Conservation (phyloP, 2,888 invertebrate species). For the Anoplius nigerrimus region DNA sequence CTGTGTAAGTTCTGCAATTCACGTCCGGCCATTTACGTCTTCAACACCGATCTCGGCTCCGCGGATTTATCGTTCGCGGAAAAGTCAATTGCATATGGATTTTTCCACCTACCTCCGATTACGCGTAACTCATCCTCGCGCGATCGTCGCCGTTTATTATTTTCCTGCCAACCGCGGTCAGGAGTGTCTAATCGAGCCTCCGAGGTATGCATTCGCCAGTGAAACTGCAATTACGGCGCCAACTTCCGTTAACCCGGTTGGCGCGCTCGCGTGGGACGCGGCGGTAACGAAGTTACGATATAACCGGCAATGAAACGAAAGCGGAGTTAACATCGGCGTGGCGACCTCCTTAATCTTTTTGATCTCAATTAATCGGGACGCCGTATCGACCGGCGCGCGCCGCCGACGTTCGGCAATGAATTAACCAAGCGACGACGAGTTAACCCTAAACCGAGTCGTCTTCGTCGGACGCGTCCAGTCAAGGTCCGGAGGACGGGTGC, state of each 20-base stretch:
- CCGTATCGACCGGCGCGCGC: background rate
- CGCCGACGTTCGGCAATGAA: background rate
- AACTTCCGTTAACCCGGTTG: slow-evolving; percentile 13
- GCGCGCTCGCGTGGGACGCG: background rate
- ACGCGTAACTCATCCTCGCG: no score
- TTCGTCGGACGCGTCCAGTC: no score
- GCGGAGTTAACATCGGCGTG: background rate
- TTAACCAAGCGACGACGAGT: no score
- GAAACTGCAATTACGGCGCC: slow-evolving; percentile 11
- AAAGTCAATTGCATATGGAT: no score
- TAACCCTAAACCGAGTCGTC: no score
- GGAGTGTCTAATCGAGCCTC: slow-evolving; percentile 9
- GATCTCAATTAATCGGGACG: slow-evolving; percentile 4
- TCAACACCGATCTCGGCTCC: no score
- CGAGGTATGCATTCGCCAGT: background rate
- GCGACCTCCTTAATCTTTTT: slow-evolving; percentile 2
- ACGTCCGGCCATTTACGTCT: no score
- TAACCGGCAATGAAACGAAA: slow-evolving; percentile 9
- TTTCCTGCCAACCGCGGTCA: background rate
- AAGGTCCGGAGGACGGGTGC: no score
- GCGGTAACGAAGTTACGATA: slow-evolving; percentile 7
- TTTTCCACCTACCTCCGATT: no score
- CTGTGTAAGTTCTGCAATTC: no score
- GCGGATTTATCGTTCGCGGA: no score
- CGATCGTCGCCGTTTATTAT: no score